phyloP scores from a whole-genome alignment of 1,140 invertebrate species.

The Drosophila paulistorum region DNA sequence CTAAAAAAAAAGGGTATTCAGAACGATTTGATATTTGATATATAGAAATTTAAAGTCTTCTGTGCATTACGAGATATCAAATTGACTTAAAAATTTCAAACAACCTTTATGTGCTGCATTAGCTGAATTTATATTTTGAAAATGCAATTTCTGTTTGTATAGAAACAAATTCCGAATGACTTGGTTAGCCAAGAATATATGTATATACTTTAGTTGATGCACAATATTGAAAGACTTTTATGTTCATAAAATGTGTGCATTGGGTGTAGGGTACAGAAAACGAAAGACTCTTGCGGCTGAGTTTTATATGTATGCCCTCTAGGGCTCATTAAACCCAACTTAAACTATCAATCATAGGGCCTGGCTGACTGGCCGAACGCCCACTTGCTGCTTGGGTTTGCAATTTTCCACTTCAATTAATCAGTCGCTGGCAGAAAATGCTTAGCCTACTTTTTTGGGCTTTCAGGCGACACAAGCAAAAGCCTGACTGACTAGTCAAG shows the following conservation, averaged over 20 bases:
- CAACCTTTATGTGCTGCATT: no score
- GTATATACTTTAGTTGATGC: no score
- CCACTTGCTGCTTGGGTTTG: conserved; percentile 28
- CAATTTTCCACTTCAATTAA: conserved; percentile 64
- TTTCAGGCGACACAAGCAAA: conserved; percentile 26
- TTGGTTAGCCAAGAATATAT: no score
- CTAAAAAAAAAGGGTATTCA: no score
- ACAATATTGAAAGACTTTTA: background rate
- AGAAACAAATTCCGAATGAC: no score
- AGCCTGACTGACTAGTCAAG: conserved; percentile 1
- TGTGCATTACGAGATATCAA: no score
- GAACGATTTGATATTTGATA: no score
- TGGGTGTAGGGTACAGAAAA: background rate
- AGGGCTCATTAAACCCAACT: conserved; percentile 63
- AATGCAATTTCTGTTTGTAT: no score
- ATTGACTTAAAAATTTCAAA: no score
- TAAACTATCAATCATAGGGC: conserved; percentile 66
- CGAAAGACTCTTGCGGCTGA: background rate
- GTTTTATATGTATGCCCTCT: conserved; percentile 2
- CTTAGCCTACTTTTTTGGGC: conserved; percentile 37
- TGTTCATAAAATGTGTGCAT: background rate
- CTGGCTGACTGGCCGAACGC: background rate
- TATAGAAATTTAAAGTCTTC: no score
- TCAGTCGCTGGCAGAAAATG: conserved; percentile 56
- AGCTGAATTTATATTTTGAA: no score